Percentiles rank a stretch among this genome's conserved stretches.
Conservation (phyloP, 2,888 invertebrate species). For the Clostera curtula region DNA sequence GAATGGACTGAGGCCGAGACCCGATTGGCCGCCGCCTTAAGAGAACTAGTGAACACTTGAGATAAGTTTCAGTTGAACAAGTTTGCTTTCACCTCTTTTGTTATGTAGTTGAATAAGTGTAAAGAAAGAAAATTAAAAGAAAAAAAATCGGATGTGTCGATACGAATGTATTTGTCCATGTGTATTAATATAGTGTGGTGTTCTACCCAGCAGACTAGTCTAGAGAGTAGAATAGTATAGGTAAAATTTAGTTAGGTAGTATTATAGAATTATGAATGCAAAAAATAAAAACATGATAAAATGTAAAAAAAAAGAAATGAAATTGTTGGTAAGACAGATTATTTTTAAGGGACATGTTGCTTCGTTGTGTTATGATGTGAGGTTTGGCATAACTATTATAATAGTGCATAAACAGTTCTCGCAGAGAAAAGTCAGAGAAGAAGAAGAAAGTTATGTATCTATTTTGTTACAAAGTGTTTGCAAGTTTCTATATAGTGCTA, state of each 20-base stretch:
- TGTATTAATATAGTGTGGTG: slow-evolving; percentile 73
- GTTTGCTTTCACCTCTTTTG: slow-evolving; percentile 74
- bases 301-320: slow-evolving; percentile 75
- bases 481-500: slow-evolving; percentile 75
- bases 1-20: slow-evolving; percentile 64
- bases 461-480: slow-evolving; percentile 76
- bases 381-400: slow-evolving; percentile 75
- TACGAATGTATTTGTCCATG: slow-evolving; percentile 73
- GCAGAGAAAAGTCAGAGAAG: slow-evolving; percentile 63
- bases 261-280: slow-evolving; percentile 74
- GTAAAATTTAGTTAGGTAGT: slow-evolving; percentile 72
- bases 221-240: slow-evolving; percentile 76
- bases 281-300: slow-evolving; percentile 74
- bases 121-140: slow-evolving; percentile 66
- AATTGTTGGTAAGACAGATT: slow-evolving; percentile 78
- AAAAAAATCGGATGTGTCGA: slow-evolving; percentile 63
- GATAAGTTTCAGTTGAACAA: slow-evolving; percentile 69
- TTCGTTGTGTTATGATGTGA: slow-evolving; percentile 71
- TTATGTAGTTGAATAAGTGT: slow-evolving; percentile 73
- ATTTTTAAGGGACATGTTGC: slow-evolving; percentile 78
- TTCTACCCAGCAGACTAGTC: slow-evolving; percentile 75
- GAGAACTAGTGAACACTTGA: slow-evolving; percentile 60
- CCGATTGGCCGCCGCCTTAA: slow-evolving; percentile 38
- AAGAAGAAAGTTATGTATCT: slow-evolving; percentile 70
- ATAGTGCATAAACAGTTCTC: slow-evolving; percentile 66